Percentiles rank a stretch among this genome's conserved stretches.
phyloP scores from a whole-genome alignment of 2,888 invertebrate genomes.

The Drosophila hamatofila region DNA sequence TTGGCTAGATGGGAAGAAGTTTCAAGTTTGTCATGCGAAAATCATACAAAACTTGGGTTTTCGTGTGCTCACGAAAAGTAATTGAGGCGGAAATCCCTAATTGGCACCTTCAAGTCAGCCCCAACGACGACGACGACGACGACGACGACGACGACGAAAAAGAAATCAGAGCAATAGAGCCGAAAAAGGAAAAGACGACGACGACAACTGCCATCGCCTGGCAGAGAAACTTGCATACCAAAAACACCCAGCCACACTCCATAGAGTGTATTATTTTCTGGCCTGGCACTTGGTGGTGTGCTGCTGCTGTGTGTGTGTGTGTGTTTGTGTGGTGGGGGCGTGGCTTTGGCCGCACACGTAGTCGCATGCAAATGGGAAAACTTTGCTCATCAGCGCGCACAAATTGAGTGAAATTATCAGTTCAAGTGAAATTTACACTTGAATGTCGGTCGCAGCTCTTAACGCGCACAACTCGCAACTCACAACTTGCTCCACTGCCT shows the following conservation, averaged over 20 bases:
- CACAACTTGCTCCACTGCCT: constrained; percentile 19
- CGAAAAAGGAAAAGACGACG: constrained; percentile 16
- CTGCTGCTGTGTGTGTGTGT: not conserved
- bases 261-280: constrained; percentile 19
- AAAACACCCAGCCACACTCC: constrained; percentile 10
- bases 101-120: constrained; percentile 76
- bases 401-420: constrained; percentile 81
- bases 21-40: constrained; percentile 81
- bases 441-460: constrained; percentile 66
- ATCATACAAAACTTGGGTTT: constrained; percentile 78
- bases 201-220: constrained; percentile 16
- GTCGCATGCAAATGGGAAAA: constrained; percentile 79
- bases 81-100: constrained; percentile 80
- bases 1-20: constrained; percentile 42
- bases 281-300: not conserved
- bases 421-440: constrained; percentile 81
- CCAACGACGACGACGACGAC: constrained; percentile 12
- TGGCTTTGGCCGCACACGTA: constrained; percentile 62
- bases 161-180: constrained; percentile 59
- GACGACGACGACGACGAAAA: constrained; percentile 33
- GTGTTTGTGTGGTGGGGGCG: constrained; percentile 2
- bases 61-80: constrained; percentile 79
- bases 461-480: constrained; percentile 1
- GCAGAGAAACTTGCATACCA: constrained; percentile 58
- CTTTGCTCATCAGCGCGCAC: constrained; percentile 80